phyloP scores from a whole-genome alignment of 2,113 vertebrate species.

The Rhombomys opimus region DNA sequence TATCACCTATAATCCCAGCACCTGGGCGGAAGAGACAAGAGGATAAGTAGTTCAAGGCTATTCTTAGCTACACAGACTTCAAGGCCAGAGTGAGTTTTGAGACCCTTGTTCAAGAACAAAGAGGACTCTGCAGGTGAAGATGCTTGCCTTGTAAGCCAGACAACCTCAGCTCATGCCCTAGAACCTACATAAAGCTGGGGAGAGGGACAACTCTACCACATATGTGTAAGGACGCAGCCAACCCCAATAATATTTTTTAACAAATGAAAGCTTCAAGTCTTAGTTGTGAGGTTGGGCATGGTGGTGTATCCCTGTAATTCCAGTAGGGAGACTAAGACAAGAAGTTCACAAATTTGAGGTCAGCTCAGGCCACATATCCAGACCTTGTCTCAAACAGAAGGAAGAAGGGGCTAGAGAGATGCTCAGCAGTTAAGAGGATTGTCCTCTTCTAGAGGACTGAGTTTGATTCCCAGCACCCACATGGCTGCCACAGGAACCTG shows the following conservation, averaged over 20 bases:
- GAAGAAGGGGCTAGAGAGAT: neutral
- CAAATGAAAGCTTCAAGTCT: neutral
- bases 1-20: neutral
- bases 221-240: neutral
- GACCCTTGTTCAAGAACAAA: neutral
- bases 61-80: neutral
- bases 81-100: neutral
- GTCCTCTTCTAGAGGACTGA: neutral
- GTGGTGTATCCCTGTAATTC: neutral
- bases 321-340: neutral
- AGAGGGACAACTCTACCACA: neutral
- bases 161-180: neutral
- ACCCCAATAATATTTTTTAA: neutral
- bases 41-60: neutral
- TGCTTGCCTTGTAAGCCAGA: neutral
- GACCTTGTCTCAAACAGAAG: neutral
- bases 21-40: neutral
- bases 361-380: neutral
- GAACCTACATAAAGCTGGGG: neutral
- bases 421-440: too few species aligned
- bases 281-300: neutral
- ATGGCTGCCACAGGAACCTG: neutral
- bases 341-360: neutral
- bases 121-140: neutral
- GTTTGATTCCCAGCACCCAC: neutral